Base-by-base conservation (phyloP, 2,113 vertebrate genomes). In the Nematolebias whitei region DNA sequence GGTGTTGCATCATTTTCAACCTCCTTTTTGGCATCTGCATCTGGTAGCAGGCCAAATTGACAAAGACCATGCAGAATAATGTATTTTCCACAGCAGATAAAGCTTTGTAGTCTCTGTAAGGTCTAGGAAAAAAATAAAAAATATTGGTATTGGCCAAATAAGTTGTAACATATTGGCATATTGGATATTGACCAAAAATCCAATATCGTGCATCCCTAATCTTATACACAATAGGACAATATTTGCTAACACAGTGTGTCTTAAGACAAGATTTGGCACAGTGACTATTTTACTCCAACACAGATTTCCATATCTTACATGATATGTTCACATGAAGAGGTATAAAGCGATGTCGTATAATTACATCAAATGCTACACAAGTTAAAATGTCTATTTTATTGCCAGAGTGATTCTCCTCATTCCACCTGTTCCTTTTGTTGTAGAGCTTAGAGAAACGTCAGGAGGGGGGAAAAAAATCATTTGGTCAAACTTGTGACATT, bases 321-420 rank as follows among this genome's bases (percentile, higher is more conserved):
- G 60, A 77, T 82, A 67, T 79, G 78, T 70, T 64, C 51, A 79
- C 62, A 80, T 68, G 23, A 43, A 70, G 71, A 78, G 84, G 76
- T 80, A n/a, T n/a, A 80, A 80, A 76, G 78, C 39, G 41, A 82
- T 72, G 73, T 69, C 45, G 58, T 61, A 59, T 68, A 54, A 69
- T 66, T 63, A 83, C 63, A 70, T 57, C 49, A 76, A 78, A 53
- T 66, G 43, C 63, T 76, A 68, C 59, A 55, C 71, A 62, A 67
- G 45, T 70, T 76, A 52, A 72, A 78, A 76, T 74, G 59, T 76
- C 22, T 3, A 10, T 67, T 73, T 87, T 84, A 89, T 90, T 91
- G 88, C 86, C 80, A 65, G 70, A 61, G 70, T 68, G 50, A 79
- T 71, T 60, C 52, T 55, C 60, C 52, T 43, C 45, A 56, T 59